Percentiles rank a stretch among this genome's conserved stretches.
Evolutionary conservation across 2,113 vertebrate genomes (phyloP).

Genomic region (Elachura formosa): DNA sequence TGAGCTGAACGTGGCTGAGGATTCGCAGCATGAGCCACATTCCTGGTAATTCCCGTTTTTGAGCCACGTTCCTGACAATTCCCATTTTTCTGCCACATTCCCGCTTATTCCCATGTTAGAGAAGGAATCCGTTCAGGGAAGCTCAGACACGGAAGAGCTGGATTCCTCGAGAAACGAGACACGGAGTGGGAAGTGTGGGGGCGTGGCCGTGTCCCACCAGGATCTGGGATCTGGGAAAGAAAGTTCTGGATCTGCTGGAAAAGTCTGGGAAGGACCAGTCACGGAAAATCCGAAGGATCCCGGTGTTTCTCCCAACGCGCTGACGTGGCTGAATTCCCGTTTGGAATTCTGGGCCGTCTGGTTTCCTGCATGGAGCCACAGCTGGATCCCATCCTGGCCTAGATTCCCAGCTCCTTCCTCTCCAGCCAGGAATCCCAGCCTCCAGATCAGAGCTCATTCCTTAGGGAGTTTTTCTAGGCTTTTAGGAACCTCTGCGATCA

Average conservation of each 20-base stretch:
- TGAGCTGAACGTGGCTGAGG: fast-evolving
- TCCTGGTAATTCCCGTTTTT: background rate
- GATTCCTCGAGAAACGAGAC: background rate
- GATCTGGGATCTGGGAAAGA: background rate
- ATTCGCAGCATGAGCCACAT: fast-evolving
- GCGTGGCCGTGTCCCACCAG: fast-evolving
- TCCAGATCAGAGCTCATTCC: background rate
- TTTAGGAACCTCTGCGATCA: too few species aligned
- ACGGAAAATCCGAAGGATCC: fast-evolving
- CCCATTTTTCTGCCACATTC: background rate
- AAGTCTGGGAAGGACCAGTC: background rate
- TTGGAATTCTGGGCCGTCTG: background rate
- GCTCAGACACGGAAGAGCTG: background rate
- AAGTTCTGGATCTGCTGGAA: background rate
- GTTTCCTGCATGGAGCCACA: background rate
- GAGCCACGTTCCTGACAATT: background rate
- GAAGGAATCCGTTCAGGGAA: background rate
- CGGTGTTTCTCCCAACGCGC: fast-evolving
- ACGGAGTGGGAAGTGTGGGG: fast-evolving
- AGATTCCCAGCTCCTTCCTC: background rate
- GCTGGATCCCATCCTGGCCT: background rate
- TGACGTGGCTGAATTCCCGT: fast-evolving
- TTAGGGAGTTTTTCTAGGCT: background rate
- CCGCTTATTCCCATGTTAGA: background rate
- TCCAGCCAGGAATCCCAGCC: background rate